Base-by-base conservation (phyloP, 2,888 invertebrate species). In the Mimumesa dahlbomi region DNA sequence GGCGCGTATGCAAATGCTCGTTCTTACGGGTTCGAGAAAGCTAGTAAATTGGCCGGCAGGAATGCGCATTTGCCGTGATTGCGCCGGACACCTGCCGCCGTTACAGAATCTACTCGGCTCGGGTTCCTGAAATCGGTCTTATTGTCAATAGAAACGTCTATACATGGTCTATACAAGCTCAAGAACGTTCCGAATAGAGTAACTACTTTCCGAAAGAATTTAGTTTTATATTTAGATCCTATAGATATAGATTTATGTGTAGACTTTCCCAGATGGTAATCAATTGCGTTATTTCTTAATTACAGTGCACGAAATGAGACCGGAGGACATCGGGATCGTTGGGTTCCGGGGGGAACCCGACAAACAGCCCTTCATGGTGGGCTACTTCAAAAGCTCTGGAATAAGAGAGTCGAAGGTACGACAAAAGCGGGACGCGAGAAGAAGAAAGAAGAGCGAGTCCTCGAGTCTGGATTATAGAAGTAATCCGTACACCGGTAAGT, bases 311-410 rank as follows among this genome's bases (percentile, higher is more conserved):
- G 96, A 96, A 88, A 91, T 96, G 9, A 93, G 95, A 82, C 94
- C 97, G 0, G 95, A 96, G 86, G 95, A 96, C 80, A 93, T 97
- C 58, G 97, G 97, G 0, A 89, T 97, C 31, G 93, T 96, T 14
- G 95, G 95, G 77, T 92, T 93, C 3, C 93, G 93, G 72, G 94
- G 94, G 0, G 92, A 93, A 71, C 95, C 95, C 82, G 95, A 96
- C 74, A 95, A 94, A 81, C 96, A 97, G 86, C 97, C 98, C 0
- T 98, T 98, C 88, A 93, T 98, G 92, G 97, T 97, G 7, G 97
- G 96, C 0, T 98, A 96, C 89, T 93, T 96, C 86, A 94, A 95
- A 87, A 94, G 92, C 64, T 92, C 92, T 0, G 91, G 92, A 0
- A 91, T 90, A 67, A 89, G 91, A 1, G 87, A 90, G 88, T 89